These are phyloP conservation scores for Hyperoplus immaculatus DNA, from an alignment of 2,797 vertebrate species.

Conservation along the genomic window DNA sequence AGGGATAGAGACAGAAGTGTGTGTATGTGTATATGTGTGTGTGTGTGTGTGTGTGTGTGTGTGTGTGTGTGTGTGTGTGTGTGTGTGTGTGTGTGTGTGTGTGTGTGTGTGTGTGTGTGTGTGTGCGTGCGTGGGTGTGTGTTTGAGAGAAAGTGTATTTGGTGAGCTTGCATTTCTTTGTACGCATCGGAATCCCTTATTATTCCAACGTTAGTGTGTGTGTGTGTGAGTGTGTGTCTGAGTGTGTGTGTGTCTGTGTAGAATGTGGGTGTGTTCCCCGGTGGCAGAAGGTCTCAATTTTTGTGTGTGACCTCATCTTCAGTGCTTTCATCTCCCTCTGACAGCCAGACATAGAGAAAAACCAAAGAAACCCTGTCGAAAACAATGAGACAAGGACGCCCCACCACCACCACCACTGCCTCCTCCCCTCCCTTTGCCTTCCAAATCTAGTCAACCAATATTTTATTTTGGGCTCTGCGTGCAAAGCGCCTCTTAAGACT, in stretches of 20 bases:
- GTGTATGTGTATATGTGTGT: conserved; percentile 57
- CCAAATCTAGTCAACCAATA: conserved; percentile 62
- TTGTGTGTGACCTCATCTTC: conserved; percentile 60
- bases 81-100: neutral
- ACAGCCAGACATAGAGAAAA: conserved; percentile 50
- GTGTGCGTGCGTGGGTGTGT: neutral
- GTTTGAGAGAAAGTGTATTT: neutral
- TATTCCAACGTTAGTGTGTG: neutral
- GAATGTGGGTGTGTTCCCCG: conserved; percentile 35
- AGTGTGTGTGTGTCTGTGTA: conserved; percentile 2
- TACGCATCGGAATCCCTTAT: neutral
- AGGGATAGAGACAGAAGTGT: conserved; percentile 35
- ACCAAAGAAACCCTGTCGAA: conserved; percentile 50
- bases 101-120: neutral
- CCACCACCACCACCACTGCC: conserved; percentile 9
- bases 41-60: conserved; percentile 11
- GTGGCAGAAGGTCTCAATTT: conserved; percentile 47
- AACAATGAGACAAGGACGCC: conserved; percentile 59
- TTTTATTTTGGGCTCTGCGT: conserved; percentile 78
- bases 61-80: conserved; percentile 17
- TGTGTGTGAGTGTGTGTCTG: neutral
- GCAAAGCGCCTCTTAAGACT: conserved; percentile 77
- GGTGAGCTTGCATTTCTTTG: neutral
- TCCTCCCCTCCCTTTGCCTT: conserved; percentile 20
- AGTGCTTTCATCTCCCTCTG: conserved; percentile 64